Conservation (phyloP, 2,797 vertebrate species). For the Cygnus olor region DNA sequence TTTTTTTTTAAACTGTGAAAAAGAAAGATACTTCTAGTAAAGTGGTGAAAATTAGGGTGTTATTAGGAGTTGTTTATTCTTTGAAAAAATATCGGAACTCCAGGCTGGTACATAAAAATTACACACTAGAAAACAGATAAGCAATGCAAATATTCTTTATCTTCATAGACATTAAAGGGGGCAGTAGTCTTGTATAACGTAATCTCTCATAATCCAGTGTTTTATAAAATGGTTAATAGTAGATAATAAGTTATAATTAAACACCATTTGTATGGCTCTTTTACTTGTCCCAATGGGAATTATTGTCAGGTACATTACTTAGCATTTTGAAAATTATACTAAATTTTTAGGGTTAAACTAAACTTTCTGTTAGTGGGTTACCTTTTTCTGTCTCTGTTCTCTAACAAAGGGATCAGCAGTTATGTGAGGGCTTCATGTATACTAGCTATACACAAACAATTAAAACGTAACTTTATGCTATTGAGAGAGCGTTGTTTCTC, state of each 20-base stretch:
- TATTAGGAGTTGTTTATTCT: not conserved
- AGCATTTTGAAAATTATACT: not conserved
- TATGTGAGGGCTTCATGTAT: not conserved
- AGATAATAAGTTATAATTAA: not conserved
- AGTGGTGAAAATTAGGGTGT: not conserved
- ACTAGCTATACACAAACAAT: not conserved
- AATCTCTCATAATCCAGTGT: not conserved
- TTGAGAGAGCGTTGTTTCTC: not conserved
- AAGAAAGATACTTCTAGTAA: not conserved
- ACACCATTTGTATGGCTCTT: not conserved
- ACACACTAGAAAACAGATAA: not conserved
- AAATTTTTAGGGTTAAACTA: not conserved
- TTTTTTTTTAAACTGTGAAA: not conserved
- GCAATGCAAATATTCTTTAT: not conserved
- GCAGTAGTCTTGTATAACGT: not conserved
- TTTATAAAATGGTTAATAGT: not conserved
- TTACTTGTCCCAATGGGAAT: not conserved
- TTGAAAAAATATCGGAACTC: not conserved
- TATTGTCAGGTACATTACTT: not conserved
- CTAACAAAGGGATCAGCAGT: not conserved
- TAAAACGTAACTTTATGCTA: accelerated
- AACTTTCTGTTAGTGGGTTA: not conserved
- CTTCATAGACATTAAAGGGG: not conserved
- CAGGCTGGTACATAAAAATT: not conserved
- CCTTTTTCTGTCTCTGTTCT: not conserved